Evolutionary conservation across 2,113 vertebrate genomes (phyloP).

Genomic region (Heptranchias perlo): DNA sequence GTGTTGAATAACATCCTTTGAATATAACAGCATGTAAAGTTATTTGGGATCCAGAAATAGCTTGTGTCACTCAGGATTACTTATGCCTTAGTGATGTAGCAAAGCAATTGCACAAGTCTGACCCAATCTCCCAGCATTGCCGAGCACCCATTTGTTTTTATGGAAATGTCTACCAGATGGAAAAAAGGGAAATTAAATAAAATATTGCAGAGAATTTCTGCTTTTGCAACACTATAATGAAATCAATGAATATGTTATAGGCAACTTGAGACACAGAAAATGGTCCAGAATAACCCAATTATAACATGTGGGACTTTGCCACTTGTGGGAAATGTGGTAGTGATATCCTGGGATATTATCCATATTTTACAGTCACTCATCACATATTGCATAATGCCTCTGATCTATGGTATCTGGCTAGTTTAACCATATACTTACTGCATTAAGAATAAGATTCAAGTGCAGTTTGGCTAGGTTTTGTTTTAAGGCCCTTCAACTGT

Average conservation of each 20-base stretch:
- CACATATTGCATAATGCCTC: background rate
- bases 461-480: background rate
- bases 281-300: background rate
- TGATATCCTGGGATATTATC: background rate
- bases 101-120: conserved; percentile 17
- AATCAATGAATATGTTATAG: background rate
- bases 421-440: background rate
- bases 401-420: background rate
- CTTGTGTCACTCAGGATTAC: background rate
- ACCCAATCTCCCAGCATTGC: background rate
- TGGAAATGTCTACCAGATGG: background rate
- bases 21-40: background rate
- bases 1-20: conserved; percentile 27
- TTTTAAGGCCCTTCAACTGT: background rate
- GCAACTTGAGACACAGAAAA: background rate
- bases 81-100: background rate
- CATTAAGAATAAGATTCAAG: background rate
- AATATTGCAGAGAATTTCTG: background rate
- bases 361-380: background rate
- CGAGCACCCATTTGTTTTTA: background rate
- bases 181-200: conserved; percentile 23
- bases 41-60: background rate
- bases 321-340: background rate
- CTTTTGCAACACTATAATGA: background rate
- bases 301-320: background rate